Base-by-base conservation (phyloP, 2,113 vertebrate genomes). In the Trinectes maculatus region DNA sequence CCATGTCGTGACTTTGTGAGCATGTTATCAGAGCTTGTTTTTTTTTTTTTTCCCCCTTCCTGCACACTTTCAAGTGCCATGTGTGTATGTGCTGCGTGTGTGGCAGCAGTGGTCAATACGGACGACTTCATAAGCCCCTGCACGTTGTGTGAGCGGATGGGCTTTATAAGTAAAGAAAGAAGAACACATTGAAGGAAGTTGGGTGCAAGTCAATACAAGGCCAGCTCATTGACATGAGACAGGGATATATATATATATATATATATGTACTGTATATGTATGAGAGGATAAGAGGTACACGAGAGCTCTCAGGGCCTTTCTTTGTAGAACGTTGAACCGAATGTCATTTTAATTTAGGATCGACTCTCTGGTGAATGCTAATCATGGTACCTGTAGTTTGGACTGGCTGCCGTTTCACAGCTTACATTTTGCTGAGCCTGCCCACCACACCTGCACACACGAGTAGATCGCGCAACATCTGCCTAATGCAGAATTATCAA, bases 1-100 rank as follows among this genome's bases (percentile, higher is more conserved):
- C 80, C 55, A 1, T 56, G 88, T 84, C 70, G 80, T 91, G 91
- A 89, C 80, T 82, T 81, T 70, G 73, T 33, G 65, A 84, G 87
- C 56, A 3, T 48, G 89, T 85, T 85, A 88, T 83, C 87, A 31
- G 39, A 57, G 43, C 74, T 28, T 33, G 47, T 52, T 60, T 48
- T 21, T 19, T 29, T 44, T 18, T 70, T 48, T 25, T 12, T 24
- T 24, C 16, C 28, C 16, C 9, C 0, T 10, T 5, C 39, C 73
- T 33, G 58, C 46, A 39, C 60, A 63, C 74, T 61, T 79, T 77
- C 28, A 67, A 77, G 56, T 70, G 67, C 53, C 44, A 29, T 56
- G 49, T 77, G 56, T 80, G 77, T 54, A 65, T 63, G 48, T 55
- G 62, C 64, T 6, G 61, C 72, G 75, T 51, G 25, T 34, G 64